A percentile compares a stretch with the other conserved stretches of the same genome.
Conservation (phyloP, 2,797 vertebrate genomes). For the Chromis chromis region DNA sequence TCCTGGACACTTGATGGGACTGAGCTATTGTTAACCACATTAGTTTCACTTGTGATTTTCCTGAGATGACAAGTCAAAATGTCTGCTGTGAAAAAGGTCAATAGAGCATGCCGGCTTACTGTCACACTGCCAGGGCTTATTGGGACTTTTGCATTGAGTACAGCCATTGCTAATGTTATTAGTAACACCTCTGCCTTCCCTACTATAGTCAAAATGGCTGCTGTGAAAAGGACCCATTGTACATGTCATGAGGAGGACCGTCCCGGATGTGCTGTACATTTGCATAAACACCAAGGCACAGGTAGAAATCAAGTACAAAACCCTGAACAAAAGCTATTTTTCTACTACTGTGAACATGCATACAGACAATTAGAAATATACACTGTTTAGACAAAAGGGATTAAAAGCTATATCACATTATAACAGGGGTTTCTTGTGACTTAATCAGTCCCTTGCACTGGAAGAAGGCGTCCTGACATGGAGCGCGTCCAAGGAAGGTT, state of each 20-base stretch:
- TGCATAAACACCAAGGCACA: not conserved
- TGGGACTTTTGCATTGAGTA: not conserved
- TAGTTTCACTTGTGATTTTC: not conserved
- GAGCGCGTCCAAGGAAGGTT: conserved; percentile 90
- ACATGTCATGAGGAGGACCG: not conserved
- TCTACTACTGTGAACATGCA: not conserved
- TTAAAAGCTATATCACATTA: not conserved
- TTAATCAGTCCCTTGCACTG: conserved; percentile 89
- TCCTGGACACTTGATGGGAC: not conserved
- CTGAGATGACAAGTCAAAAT: not conserved
- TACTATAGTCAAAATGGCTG: not conserved
- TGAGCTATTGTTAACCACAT: not conserved
- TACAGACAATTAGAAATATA: not conserved
- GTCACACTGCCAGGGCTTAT: not conserved
- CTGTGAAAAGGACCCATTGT: not conserved
- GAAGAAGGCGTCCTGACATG: conserved; percentile 93
- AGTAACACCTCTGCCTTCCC: not conserved
- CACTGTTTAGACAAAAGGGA: not conserved
- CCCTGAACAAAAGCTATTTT: not conserved
- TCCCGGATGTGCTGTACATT: not conserved
- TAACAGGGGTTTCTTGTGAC: conserved; percentile 23
- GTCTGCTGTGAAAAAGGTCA: not conserved
- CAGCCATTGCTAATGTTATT: not conserved
- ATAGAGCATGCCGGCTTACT: not conserved
- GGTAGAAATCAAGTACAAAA: not conserved